Conservation (phyloP, 2,113 vertebrate species). For the Erythrocebus patas region DNA sequence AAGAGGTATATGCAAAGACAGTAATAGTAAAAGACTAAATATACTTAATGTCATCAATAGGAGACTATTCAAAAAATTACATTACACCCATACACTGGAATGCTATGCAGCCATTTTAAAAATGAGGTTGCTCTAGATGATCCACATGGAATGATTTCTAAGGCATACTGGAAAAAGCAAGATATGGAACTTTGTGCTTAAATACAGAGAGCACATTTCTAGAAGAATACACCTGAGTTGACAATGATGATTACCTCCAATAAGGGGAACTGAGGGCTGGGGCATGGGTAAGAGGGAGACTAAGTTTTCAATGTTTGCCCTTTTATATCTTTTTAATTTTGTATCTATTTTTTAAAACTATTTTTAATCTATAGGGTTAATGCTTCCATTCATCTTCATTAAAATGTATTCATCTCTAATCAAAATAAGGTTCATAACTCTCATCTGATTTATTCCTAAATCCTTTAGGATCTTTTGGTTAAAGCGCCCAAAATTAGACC, state of each 20-base stretch:
- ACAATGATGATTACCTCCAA: neutral
- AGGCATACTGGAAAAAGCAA: neutral
- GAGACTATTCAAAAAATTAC: neutral
- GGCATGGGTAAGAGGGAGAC: neutral
- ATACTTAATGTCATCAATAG: neutral
- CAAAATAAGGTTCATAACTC: neutral
- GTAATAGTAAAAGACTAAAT: neutral
- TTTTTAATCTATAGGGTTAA: neutral
- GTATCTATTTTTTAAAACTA: neutral
- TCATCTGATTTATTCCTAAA: neutral
- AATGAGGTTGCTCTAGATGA: neutral
- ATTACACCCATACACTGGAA: neutral
- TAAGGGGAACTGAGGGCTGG: neutral
- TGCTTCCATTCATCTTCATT: neutral
- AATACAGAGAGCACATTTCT: neutral
- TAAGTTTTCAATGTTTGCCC: neutral
- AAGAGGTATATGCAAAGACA: neutral
- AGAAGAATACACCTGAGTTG: neutral
- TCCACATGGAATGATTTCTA: neutral
- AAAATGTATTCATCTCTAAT: neutral
- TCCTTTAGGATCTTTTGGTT: neutral
- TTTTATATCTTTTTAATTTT: neutral
- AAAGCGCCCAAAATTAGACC: neutral
- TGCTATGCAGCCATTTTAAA: neutral
- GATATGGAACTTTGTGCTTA: neutral